Base-by-base conservation (phyloP, 2,797 vertebrate species). In the Gallinago stenura region DNA sequence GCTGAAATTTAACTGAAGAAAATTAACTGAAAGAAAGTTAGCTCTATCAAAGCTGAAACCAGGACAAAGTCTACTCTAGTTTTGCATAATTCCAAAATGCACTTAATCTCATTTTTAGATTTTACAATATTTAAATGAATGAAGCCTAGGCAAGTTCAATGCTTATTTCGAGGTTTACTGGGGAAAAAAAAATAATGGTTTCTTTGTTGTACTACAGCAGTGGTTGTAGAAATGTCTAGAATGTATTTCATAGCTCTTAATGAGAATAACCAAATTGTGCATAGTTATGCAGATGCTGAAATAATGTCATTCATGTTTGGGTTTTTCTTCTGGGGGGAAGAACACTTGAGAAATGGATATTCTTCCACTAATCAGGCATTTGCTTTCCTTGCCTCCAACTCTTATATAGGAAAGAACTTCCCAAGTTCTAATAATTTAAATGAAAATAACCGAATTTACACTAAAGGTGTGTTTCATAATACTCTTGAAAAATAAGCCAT, bases 321-420 rank as follows among this genome's bases (percentile, higher is more conserved):
- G 3, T 0, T 39, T 65, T 46, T 64, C 37, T 20, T 3, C 7
- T 1, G 1, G 11, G 20, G 18, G 9, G 3, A 14, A 6, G 21
- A 60, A 43, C 3, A 56, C 48, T 30, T 69, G 9, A 43, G 6
- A 48, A 86, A 46, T 46, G 4, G 35, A n/a, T 60, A 35, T 10
- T 25, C 10, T 75, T 93, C 28, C 13, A 37, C 46, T 54, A 65
- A 37, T 31, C 11, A 37, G 28, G 3, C 7, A 25, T 43, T 28
- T 48, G 15, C 13, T 68, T 4, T 35, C 7, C 54, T 61, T 91
- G 51, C 4, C 30, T 4, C 24, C 22, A 64, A 8, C 2, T 56
- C 18, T 41, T 19, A 21, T 3, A 18, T 8, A 41, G 20, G 28
- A 79, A 91, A 78, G 18, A 78, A 54, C 5, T 43, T 83, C 6